Conservation (phyloP, 2,113 vertebrate species). For the Anolis sagrei region DNA sequence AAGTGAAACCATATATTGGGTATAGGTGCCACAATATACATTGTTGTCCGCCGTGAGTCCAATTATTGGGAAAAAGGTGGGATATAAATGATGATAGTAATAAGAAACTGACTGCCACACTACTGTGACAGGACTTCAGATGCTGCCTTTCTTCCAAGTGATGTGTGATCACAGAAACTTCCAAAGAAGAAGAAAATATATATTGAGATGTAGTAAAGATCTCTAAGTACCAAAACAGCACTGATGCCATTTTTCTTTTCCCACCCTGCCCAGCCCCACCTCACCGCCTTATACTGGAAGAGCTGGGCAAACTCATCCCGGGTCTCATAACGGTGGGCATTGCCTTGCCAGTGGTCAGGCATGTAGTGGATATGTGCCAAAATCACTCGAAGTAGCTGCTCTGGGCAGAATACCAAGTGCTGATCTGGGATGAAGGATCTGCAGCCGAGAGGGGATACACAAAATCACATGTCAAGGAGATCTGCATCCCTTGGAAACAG, state of each 20-base stretch:
- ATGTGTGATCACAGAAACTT: neutral
- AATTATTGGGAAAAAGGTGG: too few species aligned
- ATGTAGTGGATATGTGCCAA: constrained; percentile 98
- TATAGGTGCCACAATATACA: too few species aligned
- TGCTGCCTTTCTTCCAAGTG: neutral
- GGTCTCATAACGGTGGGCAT: constrained; percentile 95
- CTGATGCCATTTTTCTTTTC: neutral
- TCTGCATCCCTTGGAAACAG: too few species aligned
- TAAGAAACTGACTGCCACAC: neutral
- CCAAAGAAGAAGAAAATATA: neutral
- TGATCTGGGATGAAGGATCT: constrained; percentile 98
- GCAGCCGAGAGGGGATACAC: neutral
- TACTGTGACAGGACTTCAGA: neutral
- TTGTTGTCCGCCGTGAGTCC: too few species aligned
- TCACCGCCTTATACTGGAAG: constrained; percentile 99
- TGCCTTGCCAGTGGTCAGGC: constrained; percentile 99
- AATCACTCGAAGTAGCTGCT: constrained; percentile 96
- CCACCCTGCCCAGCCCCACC: constrained; percentile 55
- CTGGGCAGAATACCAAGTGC: constrained; percentile 96
- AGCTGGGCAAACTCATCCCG: constrained; percentile 97
- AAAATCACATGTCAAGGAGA: neutral
- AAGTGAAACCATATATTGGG: too few species aligned
- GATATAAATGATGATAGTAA: too few species aligned
- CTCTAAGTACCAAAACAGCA: neutral
- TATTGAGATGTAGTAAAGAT: accelerated